phyloP scores from a whole-genome alignment of 2,113 vertebrate species.

The Micronycteris hirsuta region DNA sequence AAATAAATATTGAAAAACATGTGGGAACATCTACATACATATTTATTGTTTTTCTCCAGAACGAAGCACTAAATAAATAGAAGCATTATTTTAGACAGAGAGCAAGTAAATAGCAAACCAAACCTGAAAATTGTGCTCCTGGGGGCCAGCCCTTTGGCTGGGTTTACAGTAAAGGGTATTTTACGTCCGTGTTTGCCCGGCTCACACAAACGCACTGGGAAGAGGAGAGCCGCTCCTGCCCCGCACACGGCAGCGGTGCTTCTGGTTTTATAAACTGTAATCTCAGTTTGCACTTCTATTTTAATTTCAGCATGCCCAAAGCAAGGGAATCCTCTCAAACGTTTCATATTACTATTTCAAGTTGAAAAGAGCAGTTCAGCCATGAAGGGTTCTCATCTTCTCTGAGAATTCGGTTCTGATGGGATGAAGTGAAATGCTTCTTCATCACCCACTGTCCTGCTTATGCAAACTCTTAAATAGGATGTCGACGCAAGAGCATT shows the following conservation, averaged over 20 bases:
- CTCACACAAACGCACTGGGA: constrained; percentile 34
- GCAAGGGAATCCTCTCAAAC: constrained; percentile 35
- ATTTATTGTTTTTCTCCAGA: not conserved
- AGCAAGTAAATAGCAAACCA: constrained; percentile 3
- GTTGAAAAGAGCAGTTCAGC: constrained; percentile 42
- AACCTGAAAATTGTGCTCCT: not conserved
- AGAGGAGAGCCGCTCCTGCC: not conserved
- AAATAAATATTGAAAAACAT: constrained; percentile 27
- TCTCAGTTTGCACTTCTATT: constrained; percentile 61
- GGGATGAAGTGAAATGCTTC: constrained; percentile 48
- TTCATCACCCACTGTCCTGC: constrained; percentile 5
- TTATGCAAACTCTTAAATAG: constrained; percentile 49
- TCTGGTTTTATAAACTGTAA: constrained; percentile 47
- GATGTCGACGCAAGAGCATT: constrained; percentile 1
- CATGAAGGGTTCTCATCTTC: constrained; percentile 42
- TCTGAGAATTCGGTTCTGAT: constrained; percentile 25
- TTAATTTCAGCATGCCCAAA: constrained; percentile 48
- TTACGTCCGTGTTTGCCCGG: not conserved
- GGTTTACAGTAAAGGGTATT: constrained; percentile 30
- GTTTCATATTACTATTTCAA: constrained; percentile 36
- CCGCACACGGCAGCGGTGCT: constrained; percentile 27
- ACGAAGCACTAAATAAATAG: not conserved
- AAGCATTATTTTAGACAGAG: constrained; percentile 9
- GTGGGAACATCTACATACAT: not conserved
- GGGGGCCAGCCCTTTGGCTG: not conserved